Evolutionary conservation across 2,888 invertebrate genomes (phyloP).

Genomic region (Drosophila stalkeri): DNA sequence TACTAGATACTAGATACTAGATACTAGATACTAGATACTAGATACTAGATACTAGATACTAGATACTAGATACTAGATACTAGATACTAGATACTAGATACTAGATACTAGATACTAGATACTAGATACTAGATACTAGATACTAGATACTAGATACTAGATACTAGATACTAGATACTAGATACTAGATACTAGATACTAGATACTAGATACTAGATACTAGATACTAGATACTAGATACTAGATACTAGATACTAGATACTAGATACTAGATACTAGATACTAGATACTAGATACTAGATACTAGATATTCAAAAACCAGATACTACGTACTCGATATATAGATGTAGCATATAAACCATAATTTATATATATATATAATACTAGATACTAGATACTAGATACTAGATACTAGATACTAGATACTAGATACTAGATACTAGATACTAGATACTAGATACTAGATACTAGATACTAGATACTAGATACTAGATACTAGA

Average conservation of each 20-base stretch:
- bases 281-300: neutral
- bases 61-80: neutral
- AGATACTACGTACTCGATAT: neutral
- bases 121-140: neutral
- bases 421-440: neutral
- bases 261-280: neutral
- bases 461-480: neutral
- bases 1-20: slow-evolving; percentile 1
- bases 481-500: neutral
- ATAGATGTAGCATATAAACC: no score
- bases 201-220: neutral
- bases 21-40: neutral
- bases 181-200: neutral
- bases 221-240: neutral
- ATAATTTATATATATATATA: no score
- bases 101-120: neutral
- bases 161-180: neutral
- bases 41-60: neutral
- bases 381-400: neutral
- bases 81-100: neutral
- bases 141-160: neutral
- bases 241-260: neutral
- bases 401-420: neutral
- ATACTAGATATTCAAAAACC: neutral
- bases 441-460: neutral